phyloP scores from a whole-genome alignment of 2,797 vertebrate genomes.

The Setipinna tenuifilis region DNA sequence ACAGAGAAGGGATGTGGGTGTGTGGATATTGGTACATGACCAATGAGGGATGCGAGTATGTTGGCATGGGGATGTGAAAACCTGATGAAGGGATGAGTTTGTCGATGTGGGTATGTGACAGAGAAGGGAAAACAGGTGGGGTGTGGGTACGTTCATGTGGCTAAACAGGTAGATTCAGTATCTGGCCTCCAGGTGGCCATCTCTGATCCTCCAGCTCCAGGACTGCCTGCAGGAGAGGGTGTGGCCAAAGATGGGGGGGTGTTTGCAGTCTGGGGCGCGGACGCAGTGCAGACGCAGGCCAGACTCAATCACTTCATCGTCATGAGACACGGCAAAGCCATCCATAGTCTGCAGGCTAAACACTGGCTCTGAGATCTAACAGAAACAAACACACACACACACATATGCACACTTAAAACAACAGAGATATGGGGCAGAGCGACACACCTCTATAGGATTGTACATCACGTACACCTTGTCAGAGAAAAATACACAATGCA shows the following conservation, averaged over 20 bases:
- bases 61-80: too few relatives aligned
- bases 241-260: constrained; percentile 30
- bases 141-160: background rate
- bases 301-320: constrained; percentile 86
- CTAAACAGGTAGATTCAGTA: constrained; percentile 19
- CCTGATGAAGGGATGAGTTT: too few relatives aligned
- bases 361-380: constrained; percentile 87
- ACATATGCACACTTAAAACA: constrained; percentile 16
- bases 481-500: background rate
- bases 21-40: too few relatives aligned
- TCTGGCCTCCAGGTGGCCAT: constrained; percentile 82
- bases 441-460: background rate
- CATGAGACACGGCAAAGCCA: constrained; percentile 79
- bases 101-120: too few relatives aligned
- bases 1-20: too few relatives aligned
- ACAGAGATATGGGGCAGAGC: background rate
- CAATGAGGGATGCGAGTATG: too few relatives aligned
- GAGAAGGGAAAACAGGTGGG: too few relatives aligned
- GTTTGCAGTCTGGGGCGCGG: constrained; percentile 82
- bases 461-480: background rate
- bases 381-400: constrained; percentile 33
- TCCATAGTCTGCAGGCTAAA: constrained; percentile 89
- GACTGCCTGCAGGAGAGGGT: constrained; percentile 32
- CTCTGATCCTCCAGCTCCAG: constrained; percentile 91
- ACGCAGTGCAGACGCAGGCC: constrained; percentile 88